Conservation (phyloP, 2,797 vertebrate species). For the Muscicapa striata region DNA sequence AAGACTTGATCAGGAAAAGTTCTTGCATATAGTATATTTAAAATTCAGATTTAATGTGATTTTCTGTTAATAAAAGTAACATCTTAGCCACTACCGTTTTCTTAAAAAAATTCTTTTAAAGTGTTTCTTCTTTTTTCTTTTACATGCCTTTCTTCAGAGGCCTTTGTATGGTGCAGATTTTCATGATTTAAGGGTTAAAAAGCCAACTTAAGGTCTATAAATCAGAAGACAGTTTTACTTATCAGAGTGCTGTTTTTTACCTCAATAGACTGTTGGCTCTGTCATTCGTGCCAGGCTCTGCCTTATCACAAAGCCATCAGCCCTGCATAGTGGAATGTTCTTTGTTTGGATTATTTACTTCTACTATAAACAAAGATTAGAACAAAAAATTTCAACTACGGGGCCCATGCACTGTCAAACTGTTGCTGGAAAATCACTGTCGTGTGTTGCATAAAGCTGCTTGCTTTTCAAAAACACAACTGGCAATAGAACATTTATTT, state of each 20-base stretch:
- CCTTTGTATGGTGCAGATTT: conserved; percentile 23
- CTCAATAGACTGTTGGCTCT: conserved; percentile 78
- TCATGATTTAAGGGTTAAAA: conserved; percentile 62
- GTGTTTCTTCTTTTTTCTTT: not conserved
- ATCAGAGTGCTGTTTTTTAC: conserved; percentile 74
- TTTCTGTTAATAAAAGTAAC: not conserved
- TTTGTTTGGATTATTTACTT: conserved; percentile 85
- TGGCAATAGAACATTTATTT: not conserved
- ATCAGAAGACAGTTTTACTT: conserved; percentile 76
- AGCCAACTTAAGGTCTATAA: conserved; percentile 65
- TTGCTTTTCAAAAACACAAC: not conserved
- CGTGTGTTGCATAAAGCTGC: conserved; percentile 63
- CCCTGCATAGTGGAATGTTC: conserved; percentile 76
- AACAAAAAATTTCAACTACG: conserved; percentile 78
- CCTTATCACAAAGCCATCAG: conserved; percentile 83
- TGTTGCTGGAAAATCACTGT: conserved; percentile 82
- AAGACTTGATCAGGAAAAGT: not conserved
- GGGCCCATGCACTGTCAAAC: conserved; percentile 76
- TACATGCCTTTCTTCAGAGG: not conserved
- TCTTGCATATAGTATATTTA: not conserved
- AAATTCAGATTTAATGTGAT: not conserved
- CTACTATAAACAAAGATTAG: conserved; percentile 93
- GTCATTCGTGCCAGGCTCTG: conserved; percentile 83
- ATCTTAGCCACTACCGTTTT: not conserved
- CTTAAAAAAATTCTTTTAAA: not conserved